These are phyloP conservation scores for Hippolais icterina DNA, from an alignment of 2,113 vertebrate genomes.

Conservation along the genomic window DNA sequence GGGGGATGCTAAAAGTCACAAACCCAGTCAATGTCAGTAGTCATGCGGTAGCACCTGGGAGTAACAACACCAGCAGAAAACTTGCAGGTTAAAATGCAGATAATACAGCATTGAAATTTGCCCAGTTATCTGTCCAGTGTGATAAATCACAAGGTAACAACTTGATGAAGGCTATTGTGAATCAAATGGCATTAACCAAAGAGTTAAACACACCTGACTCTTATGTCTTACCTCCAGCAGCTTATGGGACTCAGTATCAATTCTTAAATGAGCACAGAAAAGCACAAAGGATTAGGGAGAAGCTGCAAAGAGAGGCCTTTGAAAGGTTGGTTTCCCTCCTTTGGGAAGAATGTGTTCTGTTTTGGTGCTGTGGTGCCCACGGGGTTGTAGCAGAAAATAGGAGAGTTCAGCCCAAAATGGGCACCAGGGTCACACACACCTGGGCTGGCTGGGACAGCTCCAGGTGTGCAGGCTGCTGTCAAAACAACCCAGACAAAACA, in stretches of 20 bases:
- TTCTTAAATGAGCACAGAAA: not conserved
- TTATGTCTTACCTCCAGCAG: not conserved
- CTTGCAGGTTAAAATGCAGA: slow-evolving; percentile 3
- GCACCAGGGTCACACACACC: too few relatives aligned
- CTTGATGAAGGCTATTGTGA: not conserved
- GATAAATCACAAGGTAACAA: not conserved
- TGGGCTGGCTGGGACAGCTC: not conserved
- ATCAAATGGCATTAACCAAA: not conserved
- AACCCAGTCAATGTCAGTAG: not conserved
- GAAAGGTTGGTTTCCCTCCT: not conserved
- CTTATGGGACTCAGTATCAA: not conserved
- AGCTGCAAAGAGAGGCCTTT: not conserved
- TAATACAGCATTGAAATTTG: not conserved
- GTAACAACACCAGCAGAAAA: not conserved
- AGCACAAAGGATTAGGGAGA: not conserved
- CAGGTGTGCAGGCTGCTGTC: too few relatives aligned
- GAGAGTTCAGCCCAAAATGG: not conserved
- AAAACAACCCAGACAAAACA: not conserved
- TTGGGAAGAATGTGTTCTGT: not conserved
- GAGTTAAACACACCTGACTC: not conserved
- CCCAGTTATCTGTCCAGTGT: not conserved
- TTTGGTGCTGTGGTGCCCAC: not conserved
- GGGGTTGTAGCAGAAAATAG: not conserved
- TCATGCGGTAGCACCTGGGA: not conserved
- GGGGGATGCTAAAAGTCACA: not conserved